Conservation (phyloP, 2,888 invertebrate species). For the Drosophila bunnanda region DNA sequence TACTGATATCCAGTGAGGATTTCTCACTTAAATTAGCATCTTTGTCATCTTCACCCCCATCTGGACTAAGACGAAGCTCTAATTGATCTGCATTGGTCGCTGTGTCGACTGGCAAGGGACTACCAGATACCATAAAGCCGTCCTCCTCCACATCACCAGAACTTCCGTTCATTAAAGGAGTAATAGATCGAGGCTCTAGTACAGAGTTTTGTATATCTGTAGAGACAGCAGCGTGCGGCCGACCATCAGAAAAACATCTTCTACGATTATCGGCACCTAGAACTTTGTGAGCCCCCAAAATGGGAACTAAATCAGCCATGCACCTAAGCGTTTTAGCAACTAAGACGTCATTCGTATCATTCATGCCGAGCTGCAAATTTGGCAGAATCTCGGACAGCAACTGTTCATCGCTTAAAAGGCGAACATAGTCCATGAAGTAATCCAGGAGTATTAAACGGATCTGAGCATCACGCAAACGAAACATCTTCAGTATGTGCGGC, state of each 20-base stretch:
- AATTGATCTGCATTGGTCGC: conserved; percentile 82
- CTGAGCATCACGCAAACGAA: conserved; percentile 93
- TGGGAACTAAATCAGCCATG: conserved; percentile 92
- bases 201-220: conserved; percentile 74
- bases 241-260: conserved; percentile 93
- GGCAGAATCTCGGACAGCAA: conserved; percentile 92
- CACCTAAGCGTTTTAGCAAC: conserved; percentile 93
- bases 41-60: conserved; percentile 91
- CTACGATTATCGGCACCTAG: conserved; percentile 92
- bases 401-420: conserved; percentile 90
- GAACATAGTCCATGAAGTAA: conserved; percentile 91
- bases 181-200: conserved; percentile 84
- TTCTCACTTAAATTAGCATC: conserved; percentile 83
- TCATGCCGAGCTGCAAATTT: conserved; percentile 94
- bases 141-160: conserved; percentile 64
- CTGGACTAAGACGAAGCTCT: conserved; percentile 91
- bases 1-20: conserved; percentile 34
- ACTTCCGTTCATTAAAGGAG: conserved; percentile 82
- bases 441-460: conserved; percentile 91
- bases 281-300: conserved; percentile 92
- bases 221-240: conserved; percentile 86
- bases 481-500: conserved; percentile 91
- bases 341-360: conserved; percentile 93
- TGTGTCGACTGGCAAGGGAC: conserved; percentile 80
- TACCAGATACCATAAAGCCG: conserved; percentile 80